Conservation (phyloP, 2,797 vertebrate species). For the Crax fasciolata region DNA sequence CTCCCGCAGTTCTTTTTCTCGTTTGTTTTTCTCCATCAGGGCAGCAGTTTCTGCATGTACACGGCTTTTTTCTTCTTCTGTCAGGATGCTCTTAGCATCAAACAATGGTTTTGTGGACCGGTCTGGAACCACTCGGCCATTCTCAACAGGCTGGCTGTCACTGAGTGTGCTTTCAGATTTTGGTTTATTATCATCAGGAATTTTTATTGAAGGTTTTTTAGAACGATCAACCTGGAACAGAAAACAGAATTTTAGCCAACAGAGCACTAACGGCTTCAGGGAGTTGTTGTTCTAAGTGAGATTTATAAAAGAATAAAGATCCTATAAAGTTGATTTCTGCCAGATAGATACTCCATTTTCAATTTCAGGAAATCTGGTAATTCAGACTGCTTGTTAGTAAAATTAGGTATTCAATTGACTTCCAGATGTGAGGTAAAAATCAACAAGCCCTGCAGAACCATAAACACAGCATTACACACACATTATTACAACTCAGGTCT, state of each 20-base stretch:
- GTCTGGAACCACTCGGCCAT: conserved; percentile 87
- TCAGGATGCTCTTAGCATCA: conserved; percentile 67
- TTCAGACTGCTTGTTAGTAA: background rate
- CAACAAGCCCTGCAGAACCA: background rate
- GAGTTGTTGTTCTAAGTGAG: background rate
- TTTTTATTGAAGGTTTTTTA: conserved; percentile 89
- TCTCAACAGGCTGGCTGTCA: conserved; percentile 79
- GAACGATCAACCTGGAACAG: conserved; percentile 91
- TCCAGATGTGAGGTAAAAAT: background rate
- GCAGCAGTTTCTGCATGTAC: conserved; percentile 84
- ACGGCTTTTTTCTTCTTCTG: conserved; percentile 88
- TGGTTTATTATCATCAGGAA: conserved; percentile 80
- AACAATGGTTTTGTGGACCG: conserved; percentile 89
- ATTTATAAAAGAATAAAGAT: background rate
- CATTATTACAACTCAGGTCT: background rate
- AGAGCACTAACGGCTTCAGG: too few species aligned
- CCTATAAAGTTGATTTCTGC: background rate
- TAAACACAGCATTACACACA: background rate
- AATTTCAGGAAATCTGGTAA: background rate
- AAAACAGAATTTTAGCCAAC: background rate
- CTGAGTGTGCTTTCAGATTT: conserved; percentile 77
- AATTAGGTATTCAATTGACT: background rate
- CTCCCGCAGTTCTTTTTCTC: conserved; percentile 87
- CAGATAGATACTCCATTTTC: background rate
- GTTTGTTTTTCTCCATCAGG: conserved; percentile 86